phyloP scores from a whole-genome alignment of 2,888 invertebrate species.

The Esperia sulphurella region DNA sequence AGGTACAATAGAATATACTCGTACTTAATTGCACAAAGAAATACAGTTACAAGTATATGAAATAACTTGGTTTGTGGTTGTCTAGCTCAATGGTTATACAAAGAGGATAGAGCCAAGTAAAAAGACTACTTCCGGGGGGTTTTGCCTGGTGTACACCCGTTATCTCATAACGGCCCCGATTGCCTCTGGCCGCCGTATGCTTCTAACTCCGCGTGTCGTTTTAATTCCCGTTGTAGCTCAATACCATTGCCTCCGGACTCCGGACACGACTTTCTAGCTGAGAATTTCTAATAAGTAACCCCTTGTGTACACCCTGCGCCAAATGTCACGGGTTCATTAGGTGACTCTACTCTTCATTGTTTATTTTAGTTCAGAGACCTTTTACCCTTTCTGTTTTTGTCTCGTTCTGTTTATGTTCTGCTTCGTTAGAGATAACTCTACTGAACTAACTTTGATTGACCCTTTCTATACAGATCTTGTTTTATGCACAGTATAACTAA shows the following conservation, averaged over 20 bases:
- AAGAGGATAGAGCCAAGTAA: slow-evolving; percentile 17
- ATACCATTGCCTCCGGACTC: slow-evolving; percentile 9
- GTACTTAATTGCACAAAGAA: too few relatives aligned
- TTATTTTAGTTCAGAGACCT: slow-evolving; percentile 53
- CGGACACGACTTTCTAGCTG: slow-evolving; percentile 44
- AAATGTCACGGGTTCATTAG: slow-evolving; percentile 65
- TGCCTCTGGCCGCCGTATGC: slow-evolving; percentile 11
- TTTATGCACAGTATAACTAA: background rate
- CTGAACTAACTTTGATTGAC: slow-evolving; percentile 9
- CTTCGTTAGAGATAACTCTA: slow-evolving; percentile 32
- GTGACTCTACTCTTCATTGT: slow-evolving; percentile 56
- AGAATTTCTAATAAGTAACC: slow-evolving; percentile 63
- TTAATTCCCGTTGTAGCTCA: slow-evolving; percentile 14
- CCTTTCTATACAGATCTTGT: background rate
- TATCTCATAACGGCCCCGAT: slow-evolving; percentile 22
- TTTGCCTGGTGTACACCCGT: slow-evolving; percentile 13
- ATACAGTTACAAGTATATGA: too few relatives aligned
- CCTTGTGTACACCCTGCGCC: slow-evolving; percentile 49
- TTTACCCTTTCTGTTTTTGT: slow-evolving; percentile 43
- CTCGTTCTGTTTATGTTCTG: slow-evolving; percentile 41
- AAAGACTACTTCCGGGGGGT: slow-evolving; percentile 9
- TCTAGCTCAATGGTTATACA: slow-evolving; percentile 8
- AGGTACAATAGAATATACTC: too few relatives aligned
- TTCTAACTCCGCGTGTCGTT: slow-evolving; percentile 8
- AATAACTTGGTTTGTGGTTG: too few relatives aligned